Conservation (phyloP, 1,140 invertebrate species). For the Lethrus apterus region DNA sequence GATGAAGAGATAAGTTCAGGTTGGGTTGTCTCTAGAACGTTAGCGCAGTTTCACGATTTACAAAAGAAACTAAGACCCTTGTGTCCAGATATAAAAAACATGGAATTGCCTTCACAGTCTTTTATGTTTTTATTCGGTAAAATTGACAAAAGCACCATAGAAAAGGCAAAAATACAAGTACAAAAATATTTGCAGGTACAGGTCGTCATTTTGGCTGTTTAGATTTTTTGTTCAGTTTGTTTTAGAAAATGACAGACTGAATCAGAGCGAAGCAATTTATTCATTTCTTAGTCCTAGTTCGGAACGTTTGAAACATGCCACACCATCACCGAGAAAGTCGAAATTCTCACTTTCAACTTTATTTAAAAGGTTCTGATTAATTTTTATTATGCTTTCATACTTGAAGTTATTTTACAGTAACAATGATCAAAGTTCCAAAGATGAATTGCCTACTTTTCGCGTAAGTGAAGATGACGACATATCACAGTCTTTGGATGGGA, state of each 20-base stretch:
- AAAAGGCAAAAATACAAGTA: constrained; percentile 74
- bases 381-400: constrained; percentile 19
- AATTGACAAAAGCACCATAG: constrained; percentile 66
- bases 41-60: constrained; percentile 77
- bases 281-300: constrained; percentile 84
- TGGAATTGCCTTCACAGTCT: constrained; percentile 72
- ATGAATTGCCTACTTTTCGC: constrained; percentile 39
- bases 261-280: constrained; percentile 83
- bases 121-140: constrained; percentile 74
- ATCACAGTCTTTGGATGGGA: constrained; percentile 58
- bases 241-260: constrained; percentile 75
- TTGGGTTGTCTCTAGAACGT: constrained; percentile 76
- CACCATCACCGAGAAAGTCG: constrained; percentile 69
- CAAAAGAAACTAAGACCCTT: constrained; percentile 77
- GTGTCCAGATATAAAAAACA: constrained; percentile 67
- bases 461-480: constrained; percentile 66
- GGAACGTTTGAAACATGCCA: constrained; percentile 73
- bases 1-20: constrained; percentile 64
- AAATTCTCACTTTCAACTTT: constrained; percentile 77
- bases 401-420: constrained; percentile 15
- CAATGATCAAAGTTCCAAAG: constrained; percentile 39
- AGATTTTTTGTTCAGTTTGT: constrained; percentile 56
- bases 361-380: constrained; percentile 65
- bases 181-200: constrained; percentile 81
- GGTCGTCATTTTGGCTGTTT: constrained; percentile 30